Percentiles rank a stretch among this genome's conserved stretches.
Evolutionary conservation across 2,888 invertebrate species (phyloP).

Genomic region (Isoperla grammatica): DNA sequence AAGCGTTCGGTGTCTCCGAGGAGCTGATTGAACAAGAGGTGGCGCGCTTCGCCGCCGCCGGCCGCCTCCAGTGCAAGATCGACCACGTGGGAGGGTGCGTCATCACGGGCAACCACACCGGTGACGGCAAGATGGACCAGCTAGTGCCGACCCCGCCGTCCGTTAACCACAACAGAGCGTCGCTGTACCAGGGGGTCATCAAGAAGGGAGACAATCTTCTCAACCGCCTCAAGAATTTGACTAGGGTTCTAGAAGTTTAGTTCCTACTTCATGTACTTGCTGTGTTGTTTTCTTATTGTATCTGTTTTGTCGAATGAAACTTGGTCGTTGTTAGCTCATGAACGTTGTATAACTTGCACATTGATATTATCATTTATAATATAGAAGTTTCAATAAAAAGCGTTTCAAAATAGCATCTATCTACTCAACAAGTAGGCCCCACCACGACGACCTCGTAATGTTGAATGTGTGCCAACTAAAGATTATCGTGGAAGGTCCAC

Average conservation of each 20-base stretch:
- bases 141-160: constrained; percentile 26
- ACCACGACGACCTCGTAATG: too few relatives aligned
- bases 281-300: too few relatives aligned
- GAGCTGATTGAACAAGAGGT: constrained; percentile 89
- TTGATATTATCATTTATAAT: too few relatives aligned
- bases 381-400: too few relatives aligned
- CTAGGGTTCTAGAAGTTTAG: constrained; percentile 97
- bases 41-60: constrained; percentile 78
- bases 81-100: constrained; percentile 95
- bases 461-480: too few relatives aligned
- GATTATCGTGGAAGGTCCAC: too few relatives aligned
- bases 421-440: too few relatives aligned
- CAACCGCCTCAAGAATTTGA: constrained; percentile 96
- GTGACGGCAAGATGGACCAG: background rate
- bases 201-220: constrained; percentile 96
- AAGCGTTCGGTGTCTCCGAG: constrained; percentile 90
- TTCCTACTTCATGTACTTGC: too few relatives aligned
- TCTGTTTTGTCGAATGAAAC: too few relatives aligned
- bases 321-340: too few relatives aligned
- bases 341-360: too few relatives aligned
- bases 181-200: constrained; percentile 91
- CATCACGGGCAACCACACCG: constrained; percentile 57
- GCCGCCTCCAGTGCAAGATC: constrained; percentile 93
- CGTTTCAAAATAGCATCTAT: too few relatives aligned
- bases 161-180: constrained; percentile 50